These are phyloP conservation scores for Odontamblyopus lacepedii DNA, from an alignment of 2,797 vertebrate genomes.

Conservation along the genomic window DNA sequence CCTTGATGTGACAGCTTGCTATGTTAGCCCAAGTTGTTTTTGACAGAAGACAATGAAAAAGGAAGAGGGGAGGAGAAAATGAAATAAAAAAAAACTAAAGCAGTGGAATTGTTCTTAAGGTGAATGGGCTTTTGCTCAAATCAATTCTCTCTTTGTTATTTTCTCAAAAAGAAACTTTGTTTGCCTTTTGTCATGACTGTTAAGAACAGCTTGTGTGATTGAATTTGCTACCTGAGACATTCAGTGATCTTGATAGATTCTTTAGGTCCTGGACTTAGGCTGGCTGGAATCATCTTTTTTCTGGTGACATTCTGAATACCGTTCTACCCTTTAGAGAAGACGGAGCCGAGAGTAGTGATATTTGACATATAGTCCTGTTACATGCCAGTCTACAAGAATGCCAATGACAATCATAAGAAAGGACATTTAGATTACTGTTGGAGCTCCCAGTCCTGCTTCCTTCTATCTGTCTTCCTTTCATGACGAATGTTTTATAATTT, in stretches of 20 bases:
- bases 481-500: slow-evolving; percentile 69
- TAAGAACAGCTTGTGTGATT: slow-evolving; percentile 67
- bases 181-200: slow-evolving; percentile 68
- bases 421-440: slow-evolving; percentile 75
- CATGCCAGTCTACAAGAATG: slow-evolving; percentile 72
- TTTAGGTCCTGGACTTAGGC: slow-evolving; percentile 62
- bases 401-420: slow-evolving; percentile 76
- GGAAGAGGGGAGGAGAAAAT: slow-evolving; percentile 37
- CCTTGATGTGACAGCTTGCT: slow-evolving; percentile 77
- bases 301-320: slow-evolving; percentile 67
- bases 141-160: slow-evolving; percentile 59
- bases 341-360: slow-evolving; percentile 56
- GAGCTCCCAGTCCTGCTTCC: slow-evolving; percentile 65
- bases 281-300: slow-evolving; percentile 58
- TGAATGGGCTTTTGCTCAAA: slow-evolving; percentile 67
- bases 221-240: slow-evolving; percentile 72
- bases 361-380: slow-evolving; percentile 67
- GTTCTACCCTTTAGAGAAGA: slow-evolving; percentile 66
- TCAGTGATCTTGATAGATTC: slow-evolving; percentile 73
- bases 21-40: slow-evolving; percentile 78
- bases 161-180: slow-evolving; percentile 51
- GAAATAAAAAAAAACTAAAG: slow-evolving; percentile 45
- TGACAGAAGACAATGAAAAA: slow-evolving; percentile 76
- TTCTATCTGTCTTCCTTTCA: slow-evolving; percentile 64
- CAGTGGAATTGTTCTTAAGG: slow-evolving; percentile 56